Percentiles rank a stretch among this genome's conserved stretches.
Evolutionary conservation across 2,888 invertebrate species (phyloP).

Genomic region (Patella depressa): DNA sequence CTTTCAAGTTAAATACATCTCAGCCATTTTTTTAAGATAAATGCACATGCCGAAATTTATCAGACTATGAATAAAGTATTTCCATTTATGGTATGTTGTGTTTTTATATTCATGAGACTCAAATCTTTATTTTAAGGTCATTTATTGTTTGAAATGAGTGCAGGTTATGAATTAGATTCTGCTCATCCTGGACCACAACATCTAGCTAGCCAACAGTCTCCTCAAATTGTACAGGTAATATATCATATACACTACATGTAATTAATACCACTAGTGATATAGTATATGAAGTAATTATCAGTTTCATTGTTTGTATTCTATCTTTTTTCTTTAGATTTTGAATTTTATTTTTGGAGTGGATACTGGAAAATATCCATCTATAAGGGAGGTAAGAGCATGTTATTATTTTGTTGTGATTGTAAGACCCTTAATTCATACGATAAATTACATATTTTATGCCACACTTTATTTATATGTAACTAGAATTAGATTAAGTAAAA

Average conservation of each 20-base stretch:
- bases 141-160: constrained; percentile 92
- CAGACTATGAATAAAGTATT: not conserved
- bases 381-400: constrained; percentile 45
- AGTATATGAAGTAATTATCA: too few relatives aligned
- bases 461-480: too few relatives aligned
- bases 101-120: constrained; percentile 41
- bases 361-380: constrained; percentile 48
- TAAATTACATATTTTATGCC: too few relatives aligned
- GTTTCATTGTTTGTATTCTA: not conserved
- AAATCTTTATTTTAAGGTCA: constrained; percentile 74
- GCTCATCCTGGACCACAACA: constrained; percentile 83
- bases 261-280: too few relatives aligned
- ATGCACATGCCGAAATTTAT: not conserved
- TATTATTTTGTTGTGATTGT: too few relatives aligned
- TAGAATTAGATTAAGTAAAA: too few relatives aligned
- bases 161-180: constrained; percentile 84
- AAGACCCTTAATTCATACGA: too few relatives aligned
- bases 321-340: constrained; percentile 50
- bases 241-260: too few relatives aligned
- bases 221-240: constrained; percentile 38
- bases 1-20: not conserved
- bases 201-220: constrained; percentile 75
- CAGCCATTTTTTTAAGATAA: not conserved
- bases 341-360: constrained; percentile 62
- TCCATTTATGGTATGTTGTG: too few relatives aligned